A percentile compares a stretch with the other conserved stretches of the same genome.
Conservation (phyloP, 2,113 vertebrate species). For the Pelecanus crispus region DNA sequence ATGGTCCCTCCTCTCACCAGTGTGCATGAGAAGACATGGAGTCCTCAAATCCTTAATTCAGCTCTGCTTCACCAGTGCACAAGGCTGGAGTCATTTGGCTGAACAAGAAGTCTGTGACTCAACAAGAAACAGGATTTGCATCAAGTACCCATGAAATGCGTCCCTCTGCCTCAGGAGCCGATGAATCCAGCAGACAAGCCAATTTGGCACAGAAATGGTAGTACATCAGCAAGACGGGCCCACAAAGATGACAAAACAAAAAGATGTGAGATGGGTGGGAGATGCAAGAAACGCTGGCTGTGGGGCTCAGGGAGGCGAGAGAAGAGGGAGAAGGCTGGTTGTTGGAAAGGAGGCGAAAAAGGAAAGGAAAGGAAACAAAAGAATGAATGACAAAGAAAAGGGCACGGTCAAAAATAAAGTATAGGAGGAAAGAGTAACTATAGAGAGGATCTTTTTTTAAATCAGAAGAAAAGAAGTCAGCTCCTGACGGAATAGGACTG, state of each 20-base stretch:
- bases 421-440: background rate
- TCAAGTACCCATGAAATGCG: background rate
- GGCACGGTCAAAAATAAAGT: background rate
- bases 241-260: background rate
- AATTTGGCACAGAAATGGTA: background rate
- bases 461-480: background rate
- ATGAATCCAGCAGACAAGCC: background rate
- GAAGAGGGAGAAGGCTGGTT: background rate
- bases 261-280: background rate
- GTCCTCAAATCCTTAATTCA: background rate
- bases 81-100: background rate
- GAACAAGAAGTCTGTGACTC: background rate
- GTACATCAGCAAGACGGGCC: background rate
- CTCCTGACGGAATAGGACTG: background rate
- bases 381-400: background rate
- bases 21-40: background rate
- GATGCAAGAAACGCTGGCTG: background rate
- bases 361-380: background rate
- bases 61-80: background rate
- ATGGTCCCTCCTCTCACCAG: background rate
- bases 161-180: background rate
- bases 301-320: background rate
- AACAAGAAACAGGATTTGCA: background rate
- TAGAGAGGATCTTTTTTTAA: background rate
- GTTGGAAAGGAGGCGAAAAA: background rate